Evolutionary conservation across 2,888 invertebrate species (phyloP), one percentile per base, ranked within the genome.

Genomic region (Agrochola circellaris): DNA sequence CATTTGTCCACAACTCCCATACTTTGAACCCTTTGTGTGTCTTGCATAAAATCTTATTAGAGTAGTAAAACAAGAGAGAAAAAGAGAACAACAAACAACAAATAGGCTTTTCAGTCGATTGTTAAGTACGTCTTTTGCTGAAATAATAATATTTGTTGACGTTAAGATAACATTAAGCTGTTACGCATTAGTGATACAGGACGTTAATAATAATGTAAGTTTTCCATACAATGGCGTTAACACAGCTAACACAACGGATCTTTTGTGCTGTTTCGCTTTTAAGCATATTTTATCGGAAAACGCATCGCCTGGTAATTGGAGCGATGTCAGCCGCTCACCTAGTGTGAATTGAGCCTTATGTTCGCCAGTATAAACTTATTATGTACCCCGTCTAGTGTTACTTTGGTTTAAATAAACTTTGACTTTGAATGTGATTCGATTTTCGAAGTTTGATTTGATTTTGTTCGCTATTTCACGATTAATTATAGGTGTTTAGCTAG

Each of bases 361-460:
- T 76, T 66, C 60, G 34, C 26, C 73, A 69, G 66, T 48, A 73
- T 75, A 77, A 79, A 82, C 71, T 75, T 66, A 83, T 78, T 75
- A 78, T 77, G 54, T 71, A 73, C 75, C 69, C 67, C 66, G 62
- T 66, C 75, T 79, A 72, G 68, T 74, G 72, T 82, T 84, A 42
- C 62, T 75, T 73, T 75, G 38, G 75, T 71, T 58, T 73, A 77
- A 71, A 73, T 84, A 73, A 86, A 88, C 80, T 83, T 87, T 82
- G 71, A 69, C 58, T 71, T 67, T 64, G 65, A 85, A 79, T 78
- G 74, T 85, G 83, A 79, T 83, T 87, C 74, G 79, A 87, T 84
- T 82, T 70, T 11, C 65, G 15, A 84, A 87, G 82, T 87, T 87
- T 82, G 82, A 84, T 82, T 87, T 87, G 77, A 70, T 81, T 87